Base-by-base conservation (phyloP, 2,797 vertebrate genomes). In the Pseudochirops corinnae region DNA sequence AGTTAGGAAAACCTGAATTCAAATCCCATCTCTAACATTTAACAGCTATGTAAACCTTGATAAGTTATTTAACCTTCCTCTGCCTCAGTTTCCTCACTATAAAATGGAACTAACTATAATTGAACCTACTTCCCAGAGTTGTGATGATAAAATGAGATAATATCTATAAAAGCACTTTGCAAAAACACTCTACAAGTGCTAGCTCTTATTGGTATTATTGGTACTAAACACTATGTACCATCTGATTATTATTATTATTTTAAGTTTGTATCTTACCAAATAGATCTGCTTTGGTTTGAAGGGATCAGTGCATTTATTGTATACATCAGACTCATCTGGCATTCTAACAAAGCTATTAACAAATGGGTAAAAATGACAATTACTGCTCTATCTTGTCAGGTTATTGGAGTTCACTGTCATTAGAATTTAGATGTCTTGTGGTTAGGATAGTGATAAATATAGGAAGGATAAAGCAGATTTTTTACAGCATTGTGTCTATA, bases 341-440 rank as follows among this genome's bases (percentile, higher is more conserved):
- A 90, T 92, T 94, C 92, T 93, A 87, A 62, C 94, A 74, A 92
- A 56, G 82, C 90, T 93, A 52, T 94, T 93, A 95, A 56, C 39
- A 96, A 95, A 93, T 95, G 94, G 55, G 5, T 87, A 50, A 96
- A 95, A 95, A 4, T 90, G 55, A 87, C n/a, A 39, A 53, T 87
- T 95, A 96, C 92, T 14, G 50, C 62, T 96, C 95, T 96, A 87
- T 91, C 92, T 95, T 92, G n/a, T 90, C 92, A 91, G 93, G n/a
- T 93, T 93, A 67, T 98, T 93, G 82, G 95, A 50, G 90, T 55
- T 95, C 60, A 82, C 29, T 93, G 67, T 95, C 56, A 93, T 57
- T 82, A 39, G 67, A 87, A 50, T 50, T 26, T 46, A 50, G 7
- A 26, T 87, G 74, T 87, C 21, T 50, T 10, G 7, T 50, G 74